phyloP scores from a whole-genome alignment of 2,888 invertebrate species.

The Cremastinae sp. region DNA sequence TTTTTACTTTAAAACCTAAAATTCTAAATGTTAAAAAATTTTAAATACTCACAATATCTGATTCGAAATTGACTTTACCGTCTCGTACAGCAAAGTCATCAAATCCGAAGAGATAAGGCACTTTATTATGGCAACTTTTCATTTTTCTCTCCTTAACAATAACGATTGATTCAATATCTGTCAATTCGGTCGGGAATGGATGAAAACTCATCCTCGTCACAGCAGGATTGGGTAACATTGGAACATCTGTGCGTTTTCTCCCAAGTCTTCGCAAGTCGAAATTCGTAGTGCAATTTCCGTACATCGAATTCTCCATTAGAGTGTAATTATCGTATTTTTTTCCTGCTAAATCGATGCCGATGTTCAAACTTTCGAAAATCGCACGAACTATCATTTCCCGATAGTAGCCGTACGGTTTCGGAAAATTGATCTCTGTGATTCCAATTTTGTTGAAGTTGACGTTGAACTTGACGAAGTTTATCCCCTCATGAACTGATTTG shows the following conservation, averaged over 20 bases:
- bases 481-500: too few species aligned
- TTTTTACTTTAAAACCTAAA: background rate
- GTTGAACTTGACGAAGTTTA: too few species aligned
- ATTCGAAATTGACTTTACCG: background rate
- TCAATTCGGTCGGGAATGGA: background rate
- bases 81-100: background rate
- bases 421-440: slow-evolving; percentile 23
- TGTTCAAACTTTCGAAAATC: slow-evolving; percentile 26
- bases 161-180: slow-evolving; percentile 34
- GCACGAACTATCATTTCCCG: slow-evolving; percentile 28
- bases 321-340: background rate
- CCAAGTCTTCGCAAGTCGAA: slow-evolving; percentile 4
- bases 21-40: background rate
- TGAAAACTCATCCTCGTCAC: slow-evolving; percentile 1
- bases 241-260: background rate
- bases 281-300: slow-evolving; percentile 38
- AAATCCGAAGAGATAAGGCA: slow-evolving; percentile 44
- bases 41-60: slow-evolving; percentile 28
- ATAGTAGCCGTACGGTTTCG: background rate
- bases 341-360: slow-evolving; percentile 21
- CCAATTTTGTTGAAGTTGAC: slow-evolving; percentile 10
- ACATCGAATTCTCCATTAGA: slow-evolving; percentile 24
- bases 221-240: background rate
- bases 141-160: slow-evolving; percentile 51
- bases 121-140: slow-evolving; percentile 46